Base-by-base conservation (phyloP, 2,888 invertebrate genomes). In the Limnephilus lunatus region DNA sequence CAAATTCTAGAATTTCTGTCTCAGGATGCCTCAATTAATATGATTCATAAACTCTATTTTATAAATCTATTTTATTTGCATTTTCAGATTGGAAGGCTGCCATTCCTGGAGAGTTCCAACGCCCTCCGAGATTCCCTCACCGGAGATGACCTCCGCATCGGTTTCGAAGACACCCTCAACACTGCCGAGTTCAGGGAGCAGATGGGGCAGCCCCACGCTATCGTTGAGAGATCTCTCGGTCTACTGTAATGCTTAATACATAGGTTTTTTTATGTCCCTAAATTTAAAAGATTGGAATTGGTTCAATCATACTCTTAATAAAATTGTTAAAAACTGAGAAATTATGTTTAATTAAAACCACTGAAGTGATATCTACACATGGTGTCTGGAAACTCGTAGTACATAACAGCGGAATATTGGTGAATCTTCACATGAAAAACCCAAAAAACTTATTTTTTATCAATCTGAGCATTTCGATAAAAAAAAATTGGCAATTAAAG, bases 191-290 rank as follows among this genome's bases (percentile, higher is more conserved):
- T 97, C 94, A 96, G 96, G 94, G 98, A 98, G 96, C 95, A 97
- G 89, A 96, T 97, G 94, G 97, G 97, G 19, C 97, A 98, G 93
- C 98, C 99, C 7, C 98, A 99, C 95, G 98, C 98, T 83, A 96
- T 98, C 91, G 96, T 98, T 92, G 99, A 99, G 95, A 97, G 97
- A 94, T 97, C 97, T 90, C 95, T 98, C 88, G 97, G 98, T 93
- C 95, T 98, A 95, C 95, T 97, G 91, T 97, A 96, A 95, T 93
- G 82, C 80, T 90, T 30, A 83, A 39, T 48, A 94, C 94, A 32
- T 94, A 53, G 0, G 31, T 53, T 48, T 83, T 82, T 85, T 85
- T 87, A 44, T 32, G 88, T 83, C 83, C 90, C 48, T 91, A 91
- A 90, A 68, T 85, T 15, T 32, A 82, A 82, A 30, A 82, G 30